phyloP scores from a whole-genome alignment of 1,140 invertebrate species.

The Meloidogyne floridensis region DNA sequence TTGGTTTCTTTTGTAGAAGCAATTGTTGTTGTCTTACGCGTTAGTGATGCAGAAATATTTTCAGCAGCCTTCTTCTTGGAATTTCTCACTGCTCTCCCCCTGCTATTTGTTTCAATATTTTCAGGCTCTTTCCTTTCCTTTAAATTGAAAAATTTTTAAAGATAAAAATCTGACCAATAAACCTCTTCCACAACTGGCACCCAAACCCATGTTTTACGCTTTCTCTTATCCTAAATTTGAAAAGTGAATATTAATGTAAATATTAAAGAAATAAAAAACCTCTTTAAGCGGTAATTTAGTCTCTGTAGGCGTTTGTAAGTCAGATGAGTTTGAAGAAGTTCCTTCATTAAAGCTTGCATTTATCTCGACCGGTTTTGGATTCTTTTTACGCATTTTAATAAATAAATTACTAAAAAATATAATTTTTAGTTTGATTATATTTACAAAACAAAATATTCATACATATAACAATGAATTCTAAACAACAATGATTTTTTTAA shows the following conservation, averaged over 20 bases:
- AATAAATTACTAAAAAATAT: constrained; percentile 14
- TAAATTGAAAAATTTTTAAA: neutral
- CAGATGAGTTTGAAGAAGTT: neutral
- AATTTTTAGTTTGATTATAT: neutral
- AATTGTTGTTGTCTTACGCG: neutral
- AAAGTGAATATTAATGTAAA: neutral
- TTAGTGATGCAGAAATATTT: neutral
- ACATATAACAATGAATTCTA: neutral
- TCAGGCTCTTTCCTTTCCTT: neutral
- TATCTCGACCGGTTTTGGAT: neutral
- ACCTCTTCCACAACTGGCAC: neutral
- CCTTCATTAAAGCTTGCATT: neutral
- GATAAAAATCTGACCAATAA: neutral
- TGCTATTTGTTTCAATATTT: neutral
- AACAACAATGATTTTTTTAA: neutral
- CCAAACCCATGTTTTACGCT: constrained; percentile 13
- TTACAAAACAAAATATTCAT: neutral
- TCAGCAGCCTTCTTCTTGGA: neutral
- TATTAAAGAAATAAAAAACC: neutral
- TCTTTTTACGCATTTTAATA: constrained; percentile 7
- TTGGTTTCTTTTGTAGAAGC: neutral
- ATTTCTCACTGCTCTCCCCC: neutral
- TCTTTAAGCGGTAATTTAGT: neutral
- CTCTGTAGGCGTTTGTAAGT: neutral
- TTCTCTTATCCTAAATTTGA: constrained; percentile 5